Conservation (phyloP, 2,888 invertebrate species). For the Aleiodes leptofemur region DNA sequence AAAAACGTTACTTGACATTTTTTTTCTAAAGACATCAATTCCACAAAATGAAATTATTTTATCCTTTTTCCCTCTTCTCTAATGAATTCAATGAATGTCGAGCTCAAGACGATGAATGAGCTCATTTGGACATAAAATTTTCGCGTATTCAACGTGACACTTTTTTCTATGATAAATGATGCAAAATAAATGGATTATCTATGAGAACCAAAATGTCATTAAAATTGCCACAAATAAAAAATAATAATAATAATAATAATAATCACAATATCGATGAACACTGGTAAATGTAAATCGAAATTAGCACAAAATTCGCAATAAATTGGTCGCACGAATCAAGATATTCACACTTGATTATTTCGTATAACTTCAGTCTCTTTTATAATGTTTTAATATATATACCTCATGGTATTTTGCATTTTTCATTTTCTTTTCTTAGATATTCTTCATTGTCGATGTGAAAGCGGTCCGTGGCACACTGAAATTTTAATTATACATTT, state of each 20-base stretch:
- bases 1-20: too few relatives aligned
- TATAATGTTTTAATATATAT: constrained; percentile 4
- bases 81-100: constrained; percentile 1
- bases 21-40: too few relatives aligned
- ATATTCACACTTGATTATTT: neutral
- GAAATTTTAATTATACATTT: constrained; percentile 9
- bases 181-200: neutral
- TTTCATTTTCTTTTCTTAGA: neutral
- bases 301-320: constrained; percentile 27
- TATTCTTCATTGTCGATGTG: constrained; percentile 26
- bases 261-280: constrained; percentile 24
- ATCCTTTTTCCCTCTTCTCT: too few relatives aligned
- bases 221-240: constrained; percentile 3
- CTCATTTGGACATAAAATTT: neutral
- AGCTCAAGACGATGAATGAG: constrained; percentile 1
- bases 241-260: neutral
- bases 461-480: constrained; percentile 54
- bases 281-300: constrained; percentile 18
- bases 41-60: too few relatives aligned
- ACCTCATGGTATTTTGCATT: neutral
- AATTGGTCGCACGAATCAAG: constrained; percentile 25
- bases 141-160: constrained; percentile 18
- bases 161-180: constrained; percentile 5
- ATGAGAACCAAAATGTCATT: constrained; percentile 14
- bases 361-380: constrained; percentile 36